Conservation (phyloP, 2,797 vertebrate species). For the Bufotes viridis region DNA sequence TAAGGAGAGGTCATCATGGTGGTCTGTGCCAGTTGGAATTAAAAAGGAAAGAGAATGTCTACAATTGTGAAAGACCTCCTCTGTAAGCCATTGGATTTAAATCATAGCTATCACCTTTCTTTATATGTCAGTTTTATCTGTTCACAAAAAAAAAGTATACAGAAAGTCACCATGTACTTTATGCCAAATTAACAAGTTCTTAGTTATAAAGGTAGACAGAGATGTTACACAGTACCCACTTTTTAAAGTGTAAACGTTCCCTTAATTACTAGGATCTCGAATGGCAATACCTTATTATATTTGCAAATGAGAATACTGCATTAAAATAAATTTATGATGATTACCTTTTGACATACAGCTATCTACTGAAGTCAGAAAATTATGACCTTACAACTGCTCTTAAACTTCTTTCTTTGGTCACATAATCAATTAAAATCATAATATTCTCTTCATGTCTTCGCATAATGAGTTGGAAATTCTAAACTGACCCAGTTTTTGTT, state of each 20-base stretch:
- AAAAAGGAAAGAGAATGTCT: too few species aligned
- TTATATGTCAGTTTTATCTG: too few species aligned
- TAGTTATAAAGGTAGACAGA: too few species aligned
- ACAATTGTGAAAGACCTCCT: too few species aligned
- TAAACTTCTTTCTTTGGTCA: slow-evolving; percentile 20
- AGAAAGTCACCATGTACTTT: too few species aligned
- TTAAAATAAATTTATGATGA: neutral
- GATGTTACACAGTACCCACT: neutral
- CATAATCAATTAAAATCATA: slow-evolving; percentile 6
- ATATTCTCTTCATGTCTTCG: neutral
- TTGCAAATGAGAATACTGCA: slow-evolving; percentile 12
- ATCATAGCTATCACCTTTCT: too few species aligned
- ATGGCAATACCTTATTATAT: neutral
- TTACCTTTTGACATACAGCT: slow-evolving; percentile 4
- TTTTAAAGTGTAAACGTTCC: neutral
- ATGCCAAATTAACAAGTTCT: too few species aligned
- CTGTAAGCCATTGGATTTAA: too few species aligned
- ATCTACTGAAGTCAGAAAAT: neutral
- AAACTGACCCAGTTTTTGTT: slow-evolving; percentile 27
- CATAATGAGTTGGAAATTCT: neutral
- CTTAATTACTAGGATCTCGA: neutral
- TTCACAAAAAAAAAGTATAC: too few species aligned
- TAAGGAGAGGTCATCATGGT: too few species aligned
- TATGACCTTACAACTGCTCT: neutral
- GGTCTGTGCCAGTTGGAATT: too few species aligned